Evolutionary conservation across 2,888 invertebrate genomes (phyloP), one percentile per base, ranked within the genome.

Genomic region (Aspidiotus rigidus): DNA sequence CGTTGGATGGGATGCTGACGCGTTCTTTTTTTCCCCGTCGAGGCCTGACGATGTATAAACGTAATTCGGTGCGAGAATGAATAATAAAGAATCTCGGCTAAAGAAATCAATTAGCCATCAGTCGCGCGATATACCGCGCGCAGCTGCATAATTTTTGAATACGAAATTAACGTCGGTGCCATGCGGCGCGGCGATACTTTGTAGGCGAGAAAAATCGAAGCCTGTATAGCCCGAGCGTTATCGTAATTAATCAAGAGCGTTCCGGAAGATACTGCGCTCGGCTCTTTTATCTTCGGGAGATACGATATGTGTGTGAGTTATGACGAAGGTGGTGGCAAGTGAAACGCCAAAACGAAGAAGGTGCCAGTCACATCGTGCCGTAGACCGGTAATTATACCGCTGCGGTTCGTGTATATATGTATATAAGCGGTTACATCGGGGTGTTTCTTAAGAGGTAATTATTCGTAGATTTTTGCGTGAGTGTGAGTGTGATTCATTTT

Each of bases 71-170:
- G 11, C 11, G 49, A 49, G 49, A 49, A 49, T 49, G 49, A 49
- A 49, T 49, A 49, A n/a, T 13, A 49, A n/a, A 49, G 49, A 49
- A 49, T 49, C 49, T 49, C 11, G 49, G 49, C 49, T 49, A 11
- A 49, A 49, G 49, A 49, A 49, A 49, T 49, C 49, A 49, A 49
- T 49, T 49, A 49, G 49, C 49, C 11, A n/a, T 11, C 49, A 49
- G 49, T 11, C 49, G 28, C 49, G 10, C 10, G 49, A n/a, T 49
- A 6, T 49, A 49, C 28, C 28, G 28, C 28, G 28, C 28, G n/a
- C 49, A 49, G 49, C 49, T 49, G 49, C 49, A 49, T 49, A 49
- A 49, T 49, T 49, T 28, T 49, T 49, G 49, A 49, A 49, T 49
- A 49, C n/a, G 49, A 49, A 49, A 49, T 49, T 28, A 28, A 28